phyloP scores from a whole-genome alignment of 2,888 invertebrate species.

The Ophion ellenae region DNA sequence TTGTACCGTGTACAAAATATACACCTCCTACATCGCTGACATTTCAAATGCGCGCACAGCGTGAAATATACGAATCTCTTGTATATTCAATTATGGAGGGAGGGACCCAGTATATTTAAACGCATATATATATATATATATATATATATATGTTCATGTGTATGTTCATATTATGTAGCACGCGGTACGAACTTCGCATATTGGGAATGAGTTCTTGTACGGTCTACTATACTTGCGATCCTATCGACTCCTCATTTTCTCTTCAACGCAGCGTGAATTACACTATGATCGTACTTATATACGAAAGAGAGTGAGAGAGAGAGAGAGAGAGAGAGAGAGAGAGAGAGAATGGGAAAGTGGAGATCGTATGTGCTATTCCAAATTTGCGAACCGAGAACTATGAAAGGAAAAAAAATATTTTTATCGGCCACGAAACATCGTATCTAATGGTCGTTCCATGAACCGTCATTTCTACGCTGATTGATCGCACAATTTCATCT shows the following conservation, averaged over 20 bases:
- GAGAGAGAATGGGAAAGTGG: slow-evolving; percentile 37
- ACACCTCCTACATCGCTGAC: slow-evolving; percentile 35
- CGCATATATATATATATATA: too few relatives aligned
- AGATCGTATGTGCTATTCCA: slow-evolving; percentile 15
- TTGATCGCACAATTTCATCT: too few relatives aligned
- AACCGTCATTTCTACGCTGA: not conserved
- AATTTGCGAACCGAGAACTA: not conserved
- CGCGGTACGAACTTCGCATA: slow-evolving; percentile 31
- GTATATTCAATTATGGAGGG: slow-evolving; percentile 29
- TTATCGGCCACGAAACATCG: too few relatives aligned
- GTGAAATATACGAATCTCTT: not conserved
- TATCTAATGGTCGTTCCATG: too few relatives aligned
- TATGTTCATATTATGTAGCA: not conserved
- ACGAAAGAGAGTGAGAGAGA: slow-evolving; percentile 22
- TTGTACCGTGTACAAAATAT: not conserved
- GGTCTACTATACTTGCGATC: slow-evolving; percentile 31
- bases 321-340: slow-evolving; percentile 37
- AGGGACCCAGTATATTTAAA: slow-evolving; percentile 10
- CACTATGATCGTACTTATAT: slow-evolving; percentile 33
- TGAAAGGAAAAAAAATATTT: not conserved
- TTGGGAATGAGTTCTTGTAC: slow-evolving; percentile 35
- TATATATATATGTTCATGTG: too few relatives aligned
- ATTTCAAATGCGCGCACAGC: slow-evolving; percentile 32
- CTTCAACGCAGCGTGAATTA: slow-evolving; percentile 50
- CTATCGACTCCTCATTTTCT: slow-evolving; percentile 49